A percentile compares a stretch with the other conserved stretches of the same genome.
Evolutionary conservation across 2,113 vertebrate genomes (phyloP).

Genomic region (Onychostoma macrolepis): DNA sequence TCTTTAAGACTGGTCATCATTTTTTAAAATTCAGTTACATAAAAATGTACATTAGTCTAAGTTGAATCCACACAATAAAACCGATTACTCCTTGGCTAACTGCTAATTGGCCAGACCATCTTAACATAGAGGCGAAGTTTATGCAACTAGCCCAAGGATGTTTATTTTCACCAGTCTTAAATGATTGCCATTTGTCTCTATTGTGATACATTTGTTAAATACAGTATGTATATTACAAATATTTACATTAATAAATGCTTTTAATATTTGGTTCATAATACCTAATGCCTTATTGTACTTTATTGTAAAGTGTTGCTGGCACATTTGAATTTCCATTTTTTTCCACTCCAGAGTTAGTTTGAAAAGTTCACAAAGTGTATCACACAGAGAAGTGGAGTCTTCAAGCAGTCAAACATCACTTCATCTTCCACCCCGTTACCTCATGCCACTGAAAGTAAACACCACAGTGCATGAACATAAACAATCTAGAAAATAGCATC

Average conservation of each 20-base stretch:
- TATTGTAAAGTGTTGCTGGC: neutral
- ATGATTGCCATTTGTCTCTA: neutral
- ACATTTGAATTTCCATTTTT: neutral
- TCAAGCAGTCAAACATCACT: neutral
- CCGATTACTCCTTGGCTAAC: no score
- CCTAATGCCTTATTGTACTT: neutral
- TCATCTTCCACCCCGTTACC: conserved; percentile 49
- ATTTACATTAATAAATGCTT: no score
- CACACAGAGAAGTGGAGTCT: neutral
- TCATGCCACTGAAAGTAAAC: conserved; percentile 43
- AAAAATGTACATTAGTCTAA: no score
- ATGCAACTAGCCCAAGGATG: neutral
- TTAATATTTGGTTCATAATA: no score
- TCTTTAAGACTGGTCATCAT: no score
- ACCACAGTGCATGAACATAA: conserved; percentile 24
- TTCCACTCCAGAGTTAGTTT: neutral
- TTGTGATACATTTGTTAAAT: no score
- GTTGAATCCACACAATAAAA: no score
- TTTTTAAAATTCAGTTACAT: no score
- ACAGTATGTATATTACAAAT: no score
- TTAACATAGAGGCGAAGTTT: neutral
- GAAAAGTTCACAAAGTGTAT: neutral
- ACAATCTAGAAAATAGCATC: conserved; percentile 13
- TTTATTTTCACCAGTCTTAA: no score
- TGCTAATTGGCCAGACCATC: neutral